Base-by-base conservation (phyloP, 2,888 invertebrate species). In the Ichneumoninae sp. region DNA sequence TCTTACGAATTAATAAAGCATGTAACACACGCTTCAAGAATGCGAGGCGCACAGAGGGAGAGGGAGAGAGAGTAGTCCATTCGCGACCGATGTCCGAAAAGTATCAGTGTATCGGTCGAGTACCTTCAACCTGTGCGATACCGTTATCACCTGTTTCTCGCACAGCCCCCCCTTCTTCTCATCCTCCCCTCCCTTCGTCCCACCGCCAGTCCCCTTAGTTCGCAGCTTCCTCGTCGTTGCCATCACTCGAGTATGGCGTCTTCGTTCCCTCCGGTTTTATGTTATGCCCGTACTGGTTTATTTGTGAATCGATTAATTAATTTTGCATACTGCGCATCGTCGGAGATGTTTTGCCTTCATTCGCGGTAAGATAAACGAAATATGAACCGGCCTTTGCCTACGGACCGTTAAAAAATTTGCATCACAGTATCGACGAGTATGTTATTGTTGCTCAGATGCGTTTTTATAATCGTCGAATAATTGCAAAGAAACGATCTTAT, bases 131-230 rank as follows among this genome's bases (percentile, higher is more conserved):
- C 76, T 79, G 79, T 66, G 83, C 52, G 81, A 76, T 91, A 91
- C 91, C 91, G 91, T 91, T 91, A 91, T 86, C 89, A 91, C 90
- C 91, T 91, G 89, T 91, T 91, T 87, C 83, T 87, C 86, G 85
- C 69, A 80, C 73, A 68, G 79, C 82, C 74, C 75, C 81, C 66
- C 81, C 83, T 81, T 66, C n/a, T 60, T 54, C 50, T 47, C n/a
- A 47, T 47, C 54, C 47, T 60, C 60, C 66, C 36, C 50, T 44
- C 63, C 47, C 13, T 33, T 44, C 65, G 16, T 40, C 33, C 22
- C n/a, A 16, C 22, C 69, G 4, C 36, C 79, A 81, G 10, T 60
- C 83, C 54, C 6, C 40, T 63, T 52, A 6, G 16, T 22, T 66
- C 66, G 60, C 87, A 87, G 86, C 85, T 79, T 88, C 82, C 40